These are phyloP conservation scores for Andricus quercusramuli DNA, from an alignment of 2,888 invertebrate species.

Conservation along the genomic window DNA sequence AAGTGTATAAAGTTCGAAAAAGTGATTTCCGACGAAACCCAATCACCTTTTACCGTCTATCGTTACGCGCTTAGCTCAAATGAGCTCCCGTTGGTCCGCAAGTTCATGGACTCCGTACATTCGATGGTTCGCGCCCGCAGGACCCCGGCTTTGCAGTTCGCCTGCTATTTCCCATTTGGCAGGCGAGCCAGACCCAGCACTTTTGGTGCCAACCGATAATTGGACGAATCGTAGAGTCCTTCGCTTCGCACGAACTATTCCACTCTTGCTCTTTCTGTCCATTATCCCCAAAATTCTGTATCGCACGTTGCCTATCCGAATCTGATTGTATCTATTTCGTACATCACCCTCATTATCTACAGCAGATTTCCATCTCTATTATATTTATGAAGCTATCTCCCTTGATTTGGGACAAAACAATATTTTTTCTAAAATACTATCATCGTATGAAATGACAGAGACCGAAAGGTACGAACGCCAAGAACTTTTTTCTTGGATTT, in stretches of 20 bases:
- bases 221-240: conserved; percentile 76
- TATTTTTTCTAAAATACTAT: too few species aligned
- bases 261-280: conserved; percentile 43
- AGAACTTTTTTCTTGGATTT: too few species aligned
- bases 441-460: too few species aligned
- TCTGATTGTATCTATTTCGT: too few species aligned
- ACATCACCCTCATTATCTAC: too few species aligned
- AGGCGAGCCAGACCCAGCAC: conserved; percentile 75
- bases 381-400: too few species aligned
- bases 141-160: conserved; percentile 57
- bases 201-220: conserved; percentile 76
- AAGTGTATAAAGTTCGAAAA: conserved; percentile 9
- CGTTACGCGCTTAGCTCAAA: conserved; percentile 53
- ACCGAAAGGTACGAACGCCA: too few species aligned
- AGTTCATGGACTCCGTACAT: conserved; percentile 37
- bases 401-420: too few species aligned
- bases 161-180: conserved; percentile 75
- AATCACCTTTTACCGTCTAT: conserved; percentile 64
- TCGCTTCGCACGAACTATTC: conserved; percentile 67
- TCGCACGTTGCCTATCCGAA: neutral
- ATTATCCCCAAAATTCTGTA: conserved; percentile 14
- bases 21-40: conserved; percentile 53
- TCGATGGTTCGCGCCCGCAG: conserved; percentile 16
- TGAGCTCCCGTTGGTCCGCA: conserved; percentile 45
- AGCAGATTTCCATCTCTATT: too few species aligned